phyloP scores from a whole-genome alignment of 2,888 invertebrate genomes.

The Apomyelois bistriatella region DNA sequence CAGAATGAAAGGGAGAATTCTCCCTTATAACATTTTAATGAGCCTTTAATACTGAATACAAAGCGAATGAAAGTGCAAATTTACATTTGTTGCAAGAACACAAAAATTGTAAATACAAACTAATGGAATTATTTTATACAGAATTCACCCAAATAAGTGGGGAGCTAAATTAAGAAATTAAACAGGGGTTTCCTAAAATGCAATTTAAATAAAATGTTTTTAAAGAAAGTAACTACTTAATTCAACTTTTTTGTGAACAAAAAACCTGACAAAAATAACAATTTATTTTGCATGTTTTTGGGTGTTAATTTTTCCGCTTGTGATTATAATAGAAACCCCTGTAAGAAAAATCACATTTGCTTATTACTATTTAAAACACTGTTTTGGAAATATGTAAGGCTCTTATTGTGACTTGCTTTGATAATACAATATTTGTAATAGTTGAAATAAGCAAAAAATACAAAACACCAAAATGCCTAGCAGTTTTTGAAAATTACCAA shows the following conservation, averaged over 20 bases:
- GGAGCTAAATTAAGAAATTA: not conserved
- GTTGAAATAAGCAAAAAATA: no score
- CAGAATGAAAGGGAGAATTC: not conserved
- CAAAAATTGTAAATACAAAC: not conserved
- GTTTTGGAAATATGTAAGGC: not conserved
- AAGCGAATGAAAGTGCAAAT: not conserved
- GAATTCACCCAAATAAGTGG: not conserved
- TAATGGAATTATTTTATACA: not conserved
- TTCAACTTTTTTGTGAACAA: no score
- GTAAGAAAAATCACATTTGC: constrained; percentile 6
- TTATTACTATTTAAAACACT: not conserved
- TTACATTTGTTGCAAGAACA: not conserved
- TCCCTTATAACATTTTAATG: not conserved
- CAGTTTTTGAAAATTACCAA: no score
- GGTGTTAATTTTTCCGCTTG: no score
- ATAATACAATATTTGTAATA: not conserved
- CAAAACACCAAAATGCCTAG: no score
- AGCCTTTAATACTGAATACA: constrained; percentile 6
- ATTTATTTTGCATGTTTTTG: no score
- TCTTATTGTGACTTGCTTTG: no score
- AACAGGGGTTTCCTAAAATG: not conserved
- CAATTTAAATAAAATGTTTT: not conserved
- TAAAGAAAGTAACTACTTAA: no score
- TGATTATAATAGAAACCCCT: not conserved
- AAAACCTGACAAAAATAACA: no score